Evolutionary conservation across 1,140 invertebrate species (phyloP), one percentile per base, ranked within the genome.

Genomic region (Odontomachus brunneus): DNA sequence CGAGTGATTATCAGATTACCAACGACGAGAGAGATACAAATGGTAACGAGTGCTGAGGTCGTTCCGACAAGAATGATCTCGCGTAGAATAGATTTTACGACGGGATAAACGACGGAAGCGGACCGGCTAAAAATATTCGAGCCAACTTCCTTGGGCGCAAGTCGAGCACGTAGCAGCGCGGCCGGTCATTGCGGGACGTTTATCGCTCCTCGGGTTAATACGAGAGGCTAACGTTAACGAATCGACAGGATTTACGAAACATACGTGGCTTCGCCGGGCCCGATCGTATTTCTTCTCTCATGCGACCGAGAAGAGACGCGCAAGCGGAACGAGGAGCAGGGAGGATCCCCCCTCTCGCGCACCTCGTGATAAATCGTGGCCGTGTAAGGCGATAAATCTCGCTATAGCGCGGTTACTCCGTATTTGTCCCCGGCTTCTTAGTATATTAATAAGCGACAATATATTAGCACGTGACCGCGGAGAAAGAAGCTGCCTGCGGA

Each of bases 161-260:
- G 44, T 71, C 29, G 65, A 33, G 65, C 65, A 78, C 63, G 71
- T 82, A 48, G 81, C 49, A 82, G 71, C 53, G 55, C 67, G 44
- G 51, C 55, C 71, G 73, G 76, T 66, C 80, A 83, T 86, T 76
- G 57, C 84, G 24, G 49, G 85, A 86, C 85, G 85, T 87, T 87
- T 86, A 87, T 87, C 85, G 84, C 60, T 75, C 66, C 55, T 26
- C 53, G 19, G 84, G 84, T 83, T 86, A 86, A 87, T 87, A 83
- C 85, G 83, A 78, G 82, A 84, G 76, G 86, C 86, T 84, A 84
- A 88, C 83, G 83, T 88, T 84, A 84, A 88, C 86, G 86, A 88
- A 88, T 88, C 86, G 86, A 83, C 86, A 74, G 85, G 87, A 88
- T 88, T 88, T 88, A 88, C 83, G 76, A 85, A 88, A 88, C 66